These are phyloP conservation scores for Megalops atlanticus DNA, from an alignment of 2,113 vertebrate species.

Conservation along the genomic window DNA sequence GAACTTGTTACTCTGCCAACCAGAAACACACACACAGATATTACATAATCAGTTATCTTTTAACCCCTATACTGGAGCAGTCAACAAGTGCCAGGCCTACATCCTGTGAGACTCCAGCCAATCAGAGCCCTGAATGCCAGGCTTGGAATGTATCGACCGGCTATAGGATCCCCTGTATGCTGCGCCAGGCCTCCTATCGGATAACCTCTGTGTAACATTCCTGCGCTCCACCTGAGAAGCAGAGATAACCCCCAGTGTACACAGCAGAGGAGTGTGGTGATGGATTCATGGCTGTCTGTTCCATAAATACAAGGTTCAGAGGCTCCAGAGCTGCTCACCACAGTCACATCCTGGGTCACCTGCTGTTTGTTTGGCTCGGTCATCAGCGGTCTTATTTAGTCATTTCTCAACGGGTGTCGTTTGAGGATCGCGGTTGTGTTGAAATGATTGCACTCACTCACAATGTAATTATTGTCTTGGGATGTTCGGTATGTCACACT, in stretches of 20 bases:
- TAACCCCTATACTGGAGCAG: background rate
- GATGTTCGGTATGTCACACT: background rate
- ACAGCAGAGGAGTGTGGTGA: background rate
- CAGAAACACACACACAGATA: constrained; percentile 13
- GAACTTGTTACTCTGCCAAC: background rate
- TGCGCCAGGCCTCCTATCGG: background rate
- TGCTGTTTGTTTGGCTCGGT: background rate
- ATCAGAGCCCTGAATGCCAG: constrained; percentile 12
- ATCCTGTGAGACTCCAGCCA: background rate
- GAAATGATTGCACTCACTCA: background rate
- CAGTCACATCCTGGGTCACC: background rate
- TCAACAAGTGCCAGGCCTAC: background rate
- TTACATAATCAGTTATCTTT: background rate
- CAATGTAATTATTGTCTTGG: background rate
- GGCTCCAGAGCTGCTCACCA: background rate
- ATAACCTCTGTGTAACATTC: background rate
- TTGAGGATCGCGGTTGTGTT: background rate
- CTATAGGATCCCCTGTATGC: background rate
- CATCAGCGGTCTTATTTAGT: background rate
- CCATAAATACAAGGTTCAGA: background rate
- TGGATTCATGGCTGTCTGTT: background rate
- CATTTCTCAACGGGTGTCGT: background rate
- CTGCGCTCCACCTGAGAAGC: background rate
- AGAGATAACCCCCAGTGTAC: background rate
- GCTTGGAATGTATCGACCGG: background rate